These are phyloP conservation scores for Hippocampus guttulatus DNA, from an alignment of 2,113 vertebrate genomes.

Conservation along the genomic window DNA sequence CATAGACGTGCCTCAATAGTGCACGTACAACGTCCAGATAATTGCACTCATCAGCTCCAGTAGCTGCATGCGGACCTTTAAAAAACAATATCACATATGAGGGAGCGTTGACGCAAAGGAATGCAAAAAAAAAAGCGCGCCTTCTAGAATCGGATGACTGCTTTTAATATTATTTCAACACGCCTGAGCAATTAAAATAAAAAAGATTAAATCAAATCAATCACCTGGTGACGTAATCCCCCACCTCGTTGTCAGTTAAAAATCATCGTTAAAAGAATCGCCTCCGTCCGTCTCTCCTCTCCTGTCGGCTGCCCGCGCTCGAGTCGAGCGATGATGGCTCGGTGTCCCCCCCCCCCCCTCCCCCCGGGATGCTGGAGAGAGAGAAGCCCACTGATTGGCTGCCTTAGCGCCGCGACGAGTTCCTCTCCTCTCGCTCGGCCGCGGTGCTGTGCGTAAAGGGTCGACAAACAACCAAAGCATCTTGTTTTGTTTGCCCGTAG, in stretches of 20 bases:
- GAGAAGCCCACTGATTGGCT: slow-evolving; percentile 68
- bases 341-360: not conserved
- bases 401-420: slow-evolving; percentile 8
- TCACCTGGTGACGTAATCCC: slow-evolving; percentile 50
- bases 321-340: slow-evolving; percentile 27
- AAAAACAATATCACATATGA: not conserved
- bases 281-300: slow-evolving; percentile 29
- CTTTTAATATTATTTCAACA: not conserved
- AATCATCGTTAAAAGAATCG: slow-evolving; percentile 42
- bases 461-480: not conserved
- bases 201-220: not conserved
- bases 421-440: slow-evolving; percentile 20
- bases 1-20: not conserved
- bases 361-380: slow-evolving; percentile 60
- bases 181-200: not conserved
- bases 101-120: not conserved
- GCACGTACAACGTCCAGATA: not conserved
- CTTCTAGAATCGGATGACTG: not conserved
- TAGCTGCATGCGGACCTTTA: not conserved
- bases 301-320: slow-evolving; percentile 36
- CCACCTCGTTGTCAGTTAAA: slow-evolving; percentile 32
- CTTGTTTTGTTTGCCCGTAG: not conserved
- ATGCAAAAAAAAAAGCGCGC: not conserved
- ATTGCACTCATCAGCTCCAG: not conserved
- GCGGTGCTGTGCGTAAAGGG: slow-evolving; percentile 7